Base-by-base conservation (phyloP, 2,888 invertebrate genomes). In the Phasia obesa region DNA sequence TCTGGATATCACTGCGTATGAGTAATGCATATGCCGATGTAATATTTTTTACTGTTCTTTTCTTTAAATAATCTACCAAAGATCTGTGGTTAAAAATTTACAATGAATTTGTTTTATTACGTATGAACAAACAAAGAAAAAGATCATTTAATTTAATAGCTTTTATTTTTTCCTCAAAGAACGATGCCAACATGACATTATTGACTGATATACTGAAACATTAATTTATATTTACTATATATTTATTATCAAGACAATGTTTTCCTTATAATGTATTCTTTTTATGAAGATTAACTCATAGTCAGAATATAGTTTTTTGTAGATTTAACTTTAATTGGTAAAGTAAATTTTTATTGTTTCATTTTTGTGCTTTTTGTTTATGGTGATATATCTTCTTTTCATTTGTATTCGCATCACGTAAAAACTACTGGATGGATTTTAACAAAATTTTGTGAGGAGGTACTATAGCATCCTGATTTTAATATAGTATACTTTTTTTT, bases 101-200 rank as follows among this genome's bases (percentile, higher is more conserved):
- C 44, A 0, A 44, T 17, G n/a, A 23, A 35, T 69, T 69, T 60
- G 31, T 47, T 64, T 23, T 47, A 47, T 47, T 47, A 35, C 19
- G 27, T 0, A 21, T 23, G 31, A 27, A 27, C n/a, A n/a, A 49
- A 21, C n/a, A 2, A 17, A 25, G 60, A 42, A 27, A 9, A 17
- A 23, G 15, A 64, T 55, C n/a, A 77, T 70, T 70, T 49, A 77
- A 70, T 77, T 70, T 49, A 53, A 62, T 62, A 77, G n/a, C 35
- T 38, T 70, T 55, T 55, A 21, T 3, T 25, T 47, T 47, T 19
- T 47, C 44, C 17, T 47, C 0, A 0, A 19, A 13, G 23, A 25
- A 21, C 27, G 0, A 55, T 53, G 42, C 53, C 62, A 53, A 70
- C 62, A 49, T n/a, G 17, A 70, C 62, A 62, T 64, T 64, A 77